Percentiles rank a stretch among this genome's conserved stretches.
phyloP scores from a whole-genome alignment of 2,113 vertebrate species.

The Crypturellus undulatus region DNA sequence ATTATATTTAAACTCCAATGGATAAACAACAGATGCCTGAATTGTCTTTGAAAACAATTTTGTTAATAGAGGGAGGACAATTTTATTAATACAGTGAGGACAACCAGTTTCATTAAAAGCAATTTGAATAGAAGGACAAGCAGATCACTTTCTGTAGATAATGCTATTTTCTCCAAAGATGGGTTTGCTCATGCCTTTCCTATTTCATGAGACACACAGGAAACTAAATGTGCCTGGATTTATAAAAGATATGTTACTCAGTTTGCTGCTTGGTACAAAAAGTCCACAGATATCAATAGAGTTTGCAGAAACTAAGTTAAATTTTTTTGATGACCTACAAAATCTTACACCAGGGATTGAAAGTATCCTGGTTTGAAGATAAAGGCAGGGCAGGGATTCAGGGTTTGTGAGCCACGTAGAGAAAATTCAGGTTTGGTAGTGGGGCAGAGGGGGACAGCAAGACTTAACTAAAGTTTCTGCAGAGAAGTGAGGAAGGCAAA shows the following conservation, averaged over 20 bases:
- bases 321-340: background rate
- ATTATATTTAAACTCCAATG: background rate
- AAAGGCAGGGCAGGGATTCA: background rate
- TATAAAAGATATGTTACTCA: background rate
- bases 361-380: background rate
- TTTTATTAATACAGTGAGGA: background rate
- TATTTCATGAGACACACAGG: background rate
- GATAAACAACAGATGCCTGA: background rate
- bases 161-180: background rate
- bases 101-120: background rate
- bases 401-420: background rate
- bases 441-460: background rate
- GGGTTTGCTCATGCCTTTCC: background rate
- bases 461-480: background rate
- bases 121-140: background rate
- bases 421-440: background rate
- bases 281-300: background rate
- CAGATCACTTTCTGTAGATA: background rate
- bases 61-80: background rate
- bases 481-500: fast-evolving
- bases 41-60: background rate
- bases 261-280: background rate
- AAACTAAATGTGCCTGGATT: background rate
- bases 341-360: background rate
- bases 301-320: background rate